Evolutionary conservation across 2,113 vertebrate genomes (phyloP), one percentile per base, ranked within the genome.

Genomic region (Phalacrocorax aristotelis): DNA sequence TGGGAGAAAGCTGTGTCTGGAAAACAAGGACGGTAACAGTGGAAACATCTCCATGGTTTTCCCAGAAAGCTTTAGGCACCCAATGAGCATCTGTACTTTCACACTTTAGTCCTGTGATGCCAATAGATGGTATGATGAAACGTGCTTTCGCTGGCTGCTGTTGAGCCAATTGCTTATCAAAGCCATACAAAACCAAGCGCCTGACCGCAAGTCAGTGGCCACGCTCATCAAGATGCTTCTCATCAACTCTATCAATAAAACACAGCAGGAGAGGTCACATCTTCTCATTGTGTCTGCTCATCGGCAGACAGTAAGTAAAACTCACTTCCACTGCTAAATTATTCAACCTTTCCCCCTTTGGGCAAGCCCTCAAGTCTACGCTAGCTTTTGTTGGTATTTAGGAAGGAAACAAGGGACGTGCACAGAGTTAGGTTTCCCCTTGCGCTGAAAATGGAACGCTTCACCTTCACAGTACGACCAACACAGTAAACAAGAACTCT

Each of bases 1-100:
- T 3, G 42, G 84, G 85, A 86, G 76, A 79, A 79, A 84, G 90
- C 83, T 79, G 85, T 66, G 91, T 76, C 71, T 90, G 87, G 82
- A 92, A 66, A 96, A 93, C 0, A 2, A 90, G 83, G 85, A 61
- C 36, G 9, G 49, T 7, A 91, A 84, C 89, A 92, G 75, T 34
- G 72, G 83, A 88, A 80, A 83, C 15, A 34, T 30, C 86, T 92
- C 44, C 14, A 32, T 40, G 36, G 77, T 85, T 76, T 89, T 93
- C 87, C 89, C 79, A 96, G 88, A 74, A 49, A 70, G 76, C 92
- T 91, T 71, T 18, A 69, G 36, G 76, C 44, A 74, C 49, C 62
- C 66, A 29, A 21, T 0, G 25, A 68, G 83, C 88, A 78, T 52
- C 86, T 80, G 71, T 16, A 58, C 51, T 85, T 62, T 44, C 46